Evolutionary conservation across 2,888 invertebrate species (phyloP), one percentile per base, ranked within the genome.

Genomic region (Scrobipalpa costella): DNA sequence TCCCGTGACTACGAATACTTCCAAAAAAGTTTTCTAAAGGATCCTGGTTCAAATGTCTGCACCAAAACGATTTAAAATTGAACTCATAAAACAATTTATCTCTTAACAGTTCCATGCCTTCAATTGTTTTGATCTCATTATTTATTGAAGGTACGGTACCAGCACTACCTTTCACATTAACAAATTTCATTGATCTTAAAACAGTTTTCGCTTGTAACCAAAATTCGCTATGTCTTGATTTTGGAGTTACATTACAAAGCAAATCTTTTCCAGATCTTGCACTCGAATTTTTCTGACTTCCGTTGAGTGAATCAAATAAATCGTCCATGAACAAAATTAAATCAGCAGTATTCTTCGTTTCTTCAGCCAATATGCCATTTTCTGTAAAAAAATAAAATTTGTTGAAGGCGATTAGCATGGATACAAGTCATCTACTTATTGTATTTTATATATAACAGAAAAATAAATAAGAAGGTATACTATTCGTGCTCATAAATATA

Each of bases 31-130:
- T 52, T 60, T 59, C 63, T 2, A 58, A 11, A 19, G 49, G 63
- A 58, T 63, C 58, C 17, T 60, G 63, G 21, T 63, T 63, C 5
- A 63, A 63, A 50, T 63, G 63, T 55, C 63, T 60, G 17, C 21
- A 40, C 62, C 57, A 62, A 40, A 62, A 27, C 5, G 61, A 50
- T 21, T 50, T 61, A 19, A 50, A 13, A 13, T 47, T n/a, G n/a
- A n/a, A n/a, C n/a, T n/a, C n/a, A n/a, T n/a, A n/a, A n/a, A n/a
- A n/a, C n/a, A n/a, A n/a, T 19, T 49, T 61, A 7, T 61, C n/a
- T 36, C 36, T 7, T 19, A 61, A 36, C 49, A 36, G 2, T 34
- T 15, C 36, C 49, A 50, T 61, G 17, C 49, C 49, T 50, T 61
- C 36, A 34, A 61, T 34, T 9, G 61, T 61, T 50, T 50, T 33